A percentile compares a stretch with the other conserved stretches of the same genome.
Evolutionary conservation across 2,888 invertebrate genomes (phyloP).

Genomic region (Ptilodon capucinus): DNA sequence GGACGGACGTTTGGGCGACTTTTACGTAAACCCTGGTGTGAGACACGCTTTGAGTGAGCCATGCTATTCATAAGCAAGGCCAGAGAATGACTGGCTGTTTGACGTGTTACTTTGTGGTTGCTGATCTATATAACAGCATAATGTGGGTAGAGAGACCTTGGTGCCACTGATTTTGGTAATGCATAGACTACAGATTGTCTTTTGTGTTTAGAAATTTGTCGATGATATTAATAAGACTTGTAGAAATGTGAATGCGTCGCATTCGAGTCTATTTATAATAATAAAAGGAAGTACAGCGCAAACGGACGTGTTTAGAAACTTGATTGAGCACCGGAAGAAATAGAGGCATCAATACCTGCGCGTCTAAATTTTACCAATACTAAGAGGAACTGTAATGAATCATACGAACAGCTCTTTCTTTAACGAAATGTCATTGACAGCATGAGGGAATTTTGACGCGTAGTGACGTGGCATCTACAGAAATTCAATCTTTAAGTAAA

Average conservation of each 20-base stretch:
- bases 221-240: background rate
- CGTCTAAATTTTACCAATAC: no score
- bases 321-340: no score
- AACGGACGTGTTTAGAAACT: background rate
- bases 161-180: background rate
- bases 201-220: background rate
- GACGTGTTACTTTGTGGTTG: background rate
- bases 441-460: no score
- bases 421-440: no score
- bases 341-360: no score
- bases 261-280: background rate
- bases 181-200: background rate
- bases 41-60: conserved; percentile 1
- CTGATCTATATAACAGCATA: background rate
- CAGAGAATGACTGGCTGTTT: background rate
- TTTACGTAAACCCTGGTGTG: conserved; percentile 19
- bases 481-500: no score
- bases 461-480: no score
- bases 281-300: background rate
- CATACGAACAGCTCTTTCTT: no score
- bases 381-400: no score
- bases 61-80: conserved; percentile 1
- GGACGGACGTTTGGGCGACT: conserved; percentile 11
- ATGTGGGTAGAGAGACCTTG: background rate
- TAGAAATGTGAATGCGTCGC: background rate